phyloP scores from a whole-genome alignment of 2,888 invertebrate species.

The Nomada fabriciana region DNA sequence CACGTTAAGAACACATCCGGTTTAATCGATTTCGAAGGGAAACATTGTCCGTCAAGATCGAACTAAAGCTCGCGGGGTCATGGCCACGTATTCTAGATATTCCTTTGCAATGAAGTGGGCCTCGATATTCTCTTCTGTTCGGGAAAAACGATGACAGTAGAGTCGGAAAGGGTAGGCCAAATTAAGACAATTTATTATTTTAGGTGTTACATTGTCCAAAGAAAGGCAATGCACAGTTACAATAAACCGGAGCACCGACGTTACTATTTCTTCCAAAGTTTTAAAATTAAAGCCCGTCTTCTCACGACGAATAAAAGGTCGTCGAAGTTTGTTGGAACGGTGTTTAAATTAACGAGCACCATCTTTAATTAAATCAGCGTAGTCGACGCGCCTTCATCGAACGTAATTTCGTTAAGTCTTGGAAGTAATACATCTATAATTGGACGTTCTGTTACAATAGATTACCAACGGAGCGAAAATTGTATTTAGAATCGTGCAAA shows the following conservation, averaged over 20 bases:
- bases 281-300: conserved; percentile 11
- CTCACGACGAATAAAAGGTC: not conserved
- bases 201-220: not conserved
- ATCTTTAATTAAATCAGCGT: not conserved
- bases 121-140: not conserved
- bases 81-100: conserved; percentile 10
- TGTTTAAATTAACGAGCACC: conserved; percentile 1
- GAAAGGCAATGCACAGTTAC: not conserved
- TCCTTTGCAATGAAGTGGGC: not conserved
- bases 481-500: not conserved
- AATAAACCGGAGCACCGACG: not conserved
- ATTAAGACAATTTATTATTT: too few relatives aligned
- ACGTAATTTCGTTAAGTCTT: not conserved
- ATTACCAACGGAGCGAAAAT: too few relatives aligned
- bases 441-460: too few relatives aligned
- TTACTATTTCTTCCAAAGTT: conserved; percentile 8
- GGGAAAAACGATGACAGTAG: not conserved
- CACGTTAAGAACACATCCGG: conserved; percentile 43
- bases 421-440: not conserved
- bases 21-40: conserved; percentile 35
- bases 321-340: not conserved
- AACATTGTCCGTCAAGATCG: conserved; percentile 28
- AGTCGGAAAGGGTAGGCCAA: too few relatives aligned
- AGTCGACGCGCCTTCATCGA: not conserved
- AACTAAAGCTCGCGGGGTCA: conserved; percentile 21